A percentile compares a stretch with the other conserved stretches of the same genome.
Conservation (phyloP, 64 coral and sea anemone genomes). For the Dendronephthya gigantea region DNA sequence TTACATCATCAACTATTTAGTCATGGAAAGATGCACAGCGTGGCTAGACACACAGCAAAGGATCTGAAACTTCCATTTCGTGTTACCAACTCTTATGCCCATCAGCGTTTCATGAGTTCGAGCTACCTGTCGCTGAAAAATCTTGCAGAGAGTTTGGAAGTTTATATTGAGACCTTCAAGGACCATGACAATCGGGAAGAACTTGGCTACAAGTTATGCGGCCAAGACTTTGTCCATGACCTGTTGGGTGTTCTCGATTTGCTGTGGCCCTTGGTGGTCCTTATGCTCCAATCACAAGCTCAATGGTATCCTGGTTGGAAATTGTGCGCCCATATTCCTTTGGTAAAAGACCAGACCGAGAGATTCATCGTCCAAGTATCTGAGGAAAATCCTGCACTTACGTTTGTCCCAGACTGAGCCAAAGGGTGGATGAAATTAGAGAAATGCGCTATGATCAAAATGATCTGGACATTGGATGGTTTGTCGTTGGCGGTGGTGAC, state of each 20-base stretch:
- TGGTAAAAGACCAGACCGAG: background rate
- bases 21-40: slow-evolving; percentile 12
- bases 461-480: background rate
- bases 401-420: background rate
- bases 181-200: slow-evolving; percentile 15
- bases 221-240: slow-evolving; percentile 11
- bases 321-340: background rate
- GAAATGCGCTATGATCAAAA: slow-evolving; percentile 2
- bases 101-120: background rate
- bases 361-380: background rate
- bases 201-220: slow-evolving; percentile 1
- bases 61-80: background rate
- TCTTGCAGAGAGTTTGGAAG: slow-evolving; percentile 5
- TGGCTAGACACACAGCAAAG: background rate
- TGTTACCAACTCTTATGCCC: background rate
- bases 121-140: slow-evolving; percentile 8
- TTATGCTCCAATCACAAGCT: background rate
- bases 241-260: slow-evolving; percentile 5
- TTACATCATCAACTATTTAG: background rate
- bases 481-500: background rate
- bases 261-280: background rate
- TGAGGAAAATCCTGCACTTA: background rate
- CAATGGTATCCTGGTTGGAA: background rate
- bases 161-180: slow-evolving; percentile 10
- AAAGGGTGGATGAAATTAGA: background rate